Percentiles rank a stretch among this genome's conserved stretches.
Evolutionary conservation across 2,113 vertebrate species (phyloP).

Genomic region (Amphiprion percula): DNA sequence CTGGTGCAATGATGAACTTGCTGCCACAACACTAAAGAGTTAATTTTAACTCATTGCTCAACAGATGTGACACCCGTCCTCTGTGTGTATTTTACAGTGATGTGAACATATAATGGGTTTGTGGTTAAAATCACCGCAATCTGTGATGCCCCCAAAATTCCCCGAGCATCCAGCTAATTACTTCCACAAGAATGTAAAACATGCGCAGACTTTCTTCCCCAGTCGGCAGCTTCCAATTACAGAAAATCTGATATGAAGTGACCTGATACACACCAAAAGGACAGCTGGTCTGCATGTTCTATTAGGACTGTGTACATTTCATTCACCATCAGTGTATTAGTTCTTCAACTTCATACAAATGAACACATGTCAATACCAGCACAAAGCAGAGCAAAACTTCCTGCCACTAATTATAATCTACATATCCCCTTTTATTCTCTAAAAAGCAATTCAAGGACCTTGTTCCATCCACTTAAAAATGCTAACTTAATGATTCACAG

Average conservation of each 20-base stretch:
- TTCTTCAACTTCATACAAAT: too few relatives aligned
- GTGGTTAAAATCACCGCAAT: neutral
- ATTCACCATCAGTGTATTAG: too few relatives aligned
- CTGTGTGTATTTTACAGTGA: neutral
- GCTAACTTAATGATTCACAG: too few relatives aligned
- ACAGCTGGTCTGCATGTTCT: neutral
- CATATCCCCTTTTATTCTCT: too few relatives aligned
- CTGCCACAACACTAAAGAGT: neutral
- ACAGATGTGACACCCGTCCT: too few relatives aligned
- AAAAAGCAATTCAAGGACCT: too few relatives aligned
- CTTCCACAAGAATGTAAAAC: constrained; percentile 19
- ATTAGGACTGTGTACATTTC: neutral
- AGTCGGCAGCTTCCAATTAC: constrained; percentile 6
- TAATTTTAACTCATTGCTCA: accelerated
- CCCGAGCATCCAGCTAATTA: neutral
- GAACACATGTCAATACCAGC: too few relatives aligned
- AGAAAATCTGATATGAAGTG: constrained; percentile 12
- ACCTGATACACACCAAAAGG: neutral
- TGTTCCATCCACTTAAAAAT: too few relatives aligned
- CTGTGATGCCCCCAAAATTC: neutral
- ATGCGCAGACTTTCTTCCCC: neutral
- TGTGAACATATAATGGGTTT: neutral
- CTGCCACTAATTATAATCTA: too few relatives aligned
- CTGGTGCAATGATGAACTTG: neutral
- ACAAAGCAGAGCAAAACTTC: too few relatives aligned